Evolutionary conservation across 2,113 vertebrate species (phyloP), one percentile per base, ranked within the genome.

Genomic region (Numenius arquata): DNA sequence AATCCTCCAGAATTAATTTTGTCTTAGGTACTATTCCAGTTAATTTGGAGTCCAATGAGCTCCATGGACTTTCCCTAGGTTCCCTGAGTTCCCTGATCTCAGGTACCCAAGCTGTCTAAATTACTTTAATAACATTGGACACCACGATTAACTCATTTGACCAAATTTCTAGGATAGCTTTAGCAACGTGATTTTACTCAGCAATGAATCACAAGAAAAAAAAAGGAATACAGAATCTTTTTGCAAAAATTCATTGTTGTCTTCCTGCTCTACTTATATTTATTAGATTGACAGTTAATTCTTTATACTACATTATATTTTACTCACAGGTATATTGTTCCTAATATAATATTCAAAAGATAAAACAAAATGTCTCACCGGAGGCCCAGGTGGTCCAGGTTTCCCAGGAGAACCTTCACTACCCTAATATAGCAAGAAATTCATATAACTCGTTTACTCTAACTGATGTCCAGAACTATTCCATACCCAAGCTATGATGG

Each of bases 341-440:
- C 53, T 48, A 85, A 89, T 30, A 72, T 5, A 91, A 43, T 6
- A 85, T 43, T n/a, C 10, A 77, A 77, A 84, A 81, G 23, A 93
- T 4, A 65, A 93, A 91, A 2, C 5, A 90, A 71, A 89, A 93
- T 68, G 59, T 98, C 98, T 98, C 96, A 98, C 98, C 90, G 98
- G 98, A 32, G 98, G 98, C 47, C 99, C 99, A 77, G 98, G 97
- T 48, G 99, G 98, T 95, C 99, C 99, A 77, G 98, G 98, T 86
- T 96, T 98, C 65, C 99, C 99, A 77, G 98, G 95, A 62, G 98
- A 93, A 23, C 99, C 99, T 91, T 99, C 99, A 34, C 89, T 98
- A 82, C 99, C 99, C 99, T 99, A 97, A n/a, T 94, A 83, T 11
- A 93, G 90, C 73, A 95, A 73, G 94, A 97, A 40, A 96, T 85